Conservation (phyloP, 2,113 vertebrate genomes). For the Neolamprologus fasciatus region DNA sequence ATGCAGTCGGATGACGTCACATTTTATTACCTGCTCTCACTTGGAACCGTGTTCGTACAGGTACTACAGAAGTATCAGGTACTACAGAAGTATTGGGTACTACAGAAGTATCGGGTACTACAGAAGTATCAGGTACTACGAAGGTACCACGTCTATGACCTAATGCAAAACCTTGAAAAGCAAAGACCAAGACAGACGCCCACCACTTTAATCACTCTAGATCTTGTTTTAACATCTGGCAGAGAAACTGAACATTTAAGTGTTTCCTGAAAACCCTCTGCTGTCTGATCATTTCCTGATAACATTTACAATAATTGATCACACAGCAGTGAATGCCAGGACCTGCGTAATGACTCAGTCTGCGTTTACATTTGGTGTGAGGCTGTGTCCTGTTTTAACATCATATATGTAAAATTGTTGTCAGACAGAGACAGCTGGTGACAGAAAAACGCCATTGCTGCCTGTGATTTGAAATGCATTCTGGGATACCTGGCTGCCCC, state of each 20-base stretch:
- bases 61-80: background rate
- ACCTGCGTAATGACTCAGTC: accelerated
- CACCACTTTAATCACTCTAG: background rate
- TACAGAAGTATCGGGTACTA: background rate
- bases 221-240: background rate
- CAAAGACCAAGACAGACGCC: background rate
- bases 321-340: accelerated
- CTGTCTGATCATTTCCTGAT: background rate
- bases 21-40: background rate
- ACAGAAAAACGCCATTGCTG: too few species aligned
- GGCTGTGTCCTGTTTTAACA: too few species aligned
- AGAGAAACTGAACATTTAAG: background rate
- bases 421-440: background rate
- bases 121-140: background rate
- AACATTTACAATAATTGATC: background rate
- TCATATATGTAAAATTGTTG: background rate
- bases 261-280: background rate
- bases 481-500: too few species aligned
- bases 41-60: accelerated
- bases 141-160: background rate
- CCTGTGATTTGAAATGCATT: too few species aligned
- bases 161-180: background rate
- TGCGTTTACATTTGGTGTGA: too few species aligned
- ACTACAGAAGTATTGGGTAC: background rate
- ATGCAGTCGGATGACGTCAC: background rate